Conservation (phyloP, 37 sponge, comb jelly and placozoan genomes). For the Agelas oroides region DNA sequence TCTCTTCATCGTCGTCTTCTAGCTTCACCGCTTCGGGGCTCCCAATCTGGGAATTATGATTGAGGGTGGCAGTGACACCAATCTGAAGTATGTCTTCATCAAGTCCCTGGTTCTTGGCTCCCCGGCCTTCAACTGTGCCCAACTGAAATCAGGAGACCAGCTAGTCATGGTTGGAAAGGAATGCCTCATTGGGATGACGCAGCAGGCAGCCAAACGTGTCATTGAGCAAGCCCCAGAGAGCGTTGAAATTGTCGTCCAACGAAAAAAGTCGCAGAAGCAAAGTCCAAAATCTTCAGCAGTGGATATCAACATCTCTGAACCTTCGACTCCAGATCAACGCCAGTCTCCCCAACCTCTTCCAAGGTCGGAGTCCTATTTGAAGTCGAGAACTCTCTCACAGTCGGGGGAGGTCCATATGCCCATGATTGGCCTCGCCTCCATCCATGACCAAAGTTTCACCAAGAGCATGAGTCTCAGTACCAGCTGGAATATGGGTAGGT, state of each 20-base stretch:
- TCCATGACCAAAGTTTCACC: no score
- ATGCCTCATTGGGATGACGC: conserved; percentile 69
- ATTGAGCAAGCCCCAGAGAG: conserved; percentile 36
- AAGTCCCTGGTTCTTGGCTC: conserved; percentile 42
- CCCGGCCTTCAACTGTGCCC: conserved; percentile 45
- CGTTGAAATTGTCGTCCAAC: conserved; percentile 62
- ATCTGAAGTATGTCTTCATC: conserved; percentile 67
- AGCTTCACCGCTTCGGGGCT: neutral
- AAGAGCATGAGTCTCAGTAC: no score
- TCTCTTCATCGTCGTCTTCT: neutral
- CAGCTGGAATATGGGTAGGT: no score
- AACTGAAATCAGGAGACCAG: conserved; percentile 63
- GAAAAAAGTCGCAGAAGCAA: conserved; percentile 35
- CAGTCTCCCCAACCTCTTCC: no score
- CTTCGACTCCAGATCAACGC: neutral
- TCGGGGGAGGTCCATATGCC: no score
- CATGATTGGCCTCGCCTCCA: no score
- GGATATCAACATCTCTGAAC: neutral
- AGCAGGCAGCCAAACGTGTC: conserved; percentile 44
- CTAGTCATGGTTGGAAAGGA: conserved; percentile 74
- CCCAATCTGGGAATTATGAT: conserved; percentile 62
- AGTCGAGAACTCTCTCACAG: no score
- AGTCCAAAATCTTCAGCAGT: neutral
- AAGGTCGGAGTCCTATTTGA: no score
- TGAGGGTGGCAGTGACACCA: conserved; percentile 73